Base-by-base conservation (phyloP, 2,797 vertebrate species). In the Otolemur crassicaudatus region DNA sequence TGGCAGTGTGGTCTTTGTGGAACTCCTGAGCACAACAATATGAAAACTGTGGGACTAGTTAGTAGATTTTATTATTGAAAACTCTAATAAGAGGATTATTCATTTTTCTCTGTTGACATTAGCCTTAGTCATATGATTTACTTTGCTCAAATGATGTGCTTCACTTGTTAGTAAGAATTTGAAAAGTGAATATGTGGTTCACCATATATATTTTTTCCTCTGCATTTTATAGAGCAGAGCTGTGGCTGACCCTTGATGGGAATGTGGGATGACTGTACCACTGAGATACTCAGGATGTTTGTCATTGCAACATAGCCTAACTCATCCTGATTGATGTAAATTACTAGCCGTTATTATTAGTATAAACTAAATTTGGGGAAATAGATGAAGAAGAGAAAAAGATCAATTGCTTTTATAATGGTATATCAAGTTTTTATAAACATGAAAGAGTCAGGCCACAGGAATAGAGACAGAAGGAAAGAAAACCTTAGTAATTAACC, bases 41-140 rank as follows among this genome's bases (percentile, higher is more conserved):
- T 96, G 40, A 94, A 80, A 94, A 75, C 37, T 61, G 19, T 43
- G 19, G 25, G 17, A 5, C 19, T 96, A 58, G 31, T 7, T n/a
- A 53, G 58, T 88, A 80, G 61, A 75, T 97, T 96, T 97, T 87
- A 79, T 94, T 97, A 87, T 8, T 94, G 75, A 91, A 89, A 95
- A 95, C 95, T 67, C 29, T 46, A 72, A 1, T 79, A 84, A 84
- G 40, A 93, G n/a, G 46, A 81, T 95, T 91, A 89, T 97, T 29
- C 58, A 67, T 92, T 96, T 56, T 87, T 46, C 16, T 95, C 20
- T 85, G 49, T 25, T 84, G n/a, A 67, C 43, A 69, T 76, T 94
- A 95, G 17, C 37, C 23, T 91, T 94, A 76, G 37, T 88, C 37
- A 79, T 72, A 53, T 65, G 27, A 92, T 95, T 91, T 83, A 22